Conservation (phyloP, 2,113 vertebrate species). For the Gymnorhina tibicen region DNA sequence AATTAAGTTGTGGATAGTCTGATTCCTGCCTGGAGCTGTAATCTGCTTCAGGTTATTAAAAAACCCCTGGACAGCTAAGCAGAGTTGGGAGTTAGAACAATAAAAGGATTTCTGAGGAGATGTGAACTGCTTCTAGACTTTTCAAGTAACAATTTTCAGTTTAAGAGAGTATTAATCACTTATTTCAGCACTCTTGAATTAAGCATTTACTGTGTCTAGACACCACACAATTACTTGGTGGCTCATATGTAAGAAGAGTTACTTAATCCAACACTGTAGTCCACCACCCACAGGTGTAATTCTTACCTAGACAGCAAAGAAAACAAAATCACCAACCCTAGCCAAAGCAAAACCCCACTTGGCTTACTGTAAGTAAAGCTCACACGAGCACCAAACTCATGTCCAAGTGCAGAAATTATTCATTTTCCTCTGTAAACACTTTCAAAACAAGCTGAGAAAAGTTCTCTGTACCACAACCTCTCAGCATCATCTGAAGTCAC, state of each 20-base stretch:
- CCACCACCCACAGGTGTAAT: neutral
- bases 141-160: neutral
- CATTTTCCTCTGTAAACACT: neutral
- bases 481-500: neutral
- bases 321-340: neutral
- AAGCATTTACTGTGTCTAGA: neutral
- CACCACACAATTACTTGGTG: neutral
- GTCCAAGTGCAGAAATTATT: neutral
- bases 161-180: neutral
- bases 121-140: neutral
- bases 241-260: neutral
- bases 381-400: neutral
- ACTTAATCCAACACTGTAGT: neutral
- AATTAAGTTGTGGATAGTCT: neutral
- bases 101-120: neutral
- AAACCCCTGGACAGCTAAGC: neutral
- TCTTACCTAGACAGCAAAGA: neutral
- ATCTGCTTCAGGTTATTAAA: neutral
- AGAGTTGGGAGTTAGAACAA: neutral
- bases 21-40: neutral
- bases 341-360: neutral
- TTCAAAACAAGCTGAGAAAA: neutral
- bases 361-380: neutral
- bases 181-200: neutral
- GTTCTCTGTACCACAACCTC: neutral